Conservation (phyloP, 1,140 invertebrate genomes). For the Mercenaria mercenaria region DNA sequence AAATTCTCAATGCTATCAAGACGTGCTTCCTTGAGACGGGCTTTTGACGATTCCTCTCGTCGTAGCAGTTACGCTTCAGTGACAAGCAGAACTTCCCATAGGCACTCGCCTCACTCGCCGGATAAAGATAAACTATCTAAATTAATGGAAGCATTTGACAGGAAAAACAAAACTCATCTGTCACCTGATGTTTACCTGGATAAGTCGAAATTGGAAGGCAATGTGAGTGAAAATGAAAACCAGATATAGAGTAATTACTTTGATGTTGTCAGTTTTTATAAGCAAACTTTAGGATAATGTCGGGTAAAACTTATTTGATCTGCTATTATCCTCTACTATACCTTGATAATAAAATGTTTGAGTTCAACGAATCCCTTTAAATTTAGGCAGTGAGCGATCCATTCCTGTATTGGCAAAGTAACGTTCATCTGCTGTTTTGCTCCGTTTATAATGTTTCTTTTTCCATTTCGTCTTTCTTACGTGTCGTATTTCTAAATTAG, state of each 20-base stretch:
- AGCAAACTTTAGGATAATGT: no score
- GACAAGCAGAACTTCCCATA: slow-evolving; percentile 78
- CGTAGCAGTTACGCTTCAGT: slow-evolving; percentile 80
- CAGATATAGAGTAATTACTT: neutral
- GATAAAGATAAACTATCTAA: slow-evolving; percentile 49
- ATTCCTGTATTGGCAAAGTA: no score
- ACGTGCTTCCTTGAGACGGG: slow-evolving; percentile 73
- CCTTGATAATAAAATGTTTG: no score
- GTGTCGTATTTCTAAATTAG: no score
- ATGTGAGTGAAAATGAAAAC: slow-evolving; percentile 75
- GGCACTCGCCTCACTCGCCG: slow-evolving; percentile 63
- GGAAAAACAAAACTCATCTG: slow-evolving; percentile 72
- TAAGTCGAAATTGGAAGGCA: slow-evolving; percentile 81
- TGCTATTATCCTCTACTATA: no score
- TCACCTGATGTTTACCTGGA: slow-evolving; percentile 82
- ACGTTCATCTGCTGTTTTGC: no score
- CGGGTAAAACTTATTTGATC: no score
- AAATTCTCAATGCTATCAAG: slow-evolving; percentile 76
- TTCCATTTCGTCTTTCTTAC: no score
- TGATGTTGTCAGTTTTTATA: no score
- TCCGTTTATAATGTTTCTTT: no score
- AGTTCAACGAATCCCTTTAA: no score
- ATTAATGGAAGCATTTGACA: slow-evolving; percentile 54
- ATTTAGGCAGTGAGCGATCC: no score
- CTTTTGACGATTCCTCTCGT: slow-evolving; percentile 70